phyloP scores from a whole-genome alignment of 2,113 vertebrate genomes.

The Rhea pennata region DNA sequence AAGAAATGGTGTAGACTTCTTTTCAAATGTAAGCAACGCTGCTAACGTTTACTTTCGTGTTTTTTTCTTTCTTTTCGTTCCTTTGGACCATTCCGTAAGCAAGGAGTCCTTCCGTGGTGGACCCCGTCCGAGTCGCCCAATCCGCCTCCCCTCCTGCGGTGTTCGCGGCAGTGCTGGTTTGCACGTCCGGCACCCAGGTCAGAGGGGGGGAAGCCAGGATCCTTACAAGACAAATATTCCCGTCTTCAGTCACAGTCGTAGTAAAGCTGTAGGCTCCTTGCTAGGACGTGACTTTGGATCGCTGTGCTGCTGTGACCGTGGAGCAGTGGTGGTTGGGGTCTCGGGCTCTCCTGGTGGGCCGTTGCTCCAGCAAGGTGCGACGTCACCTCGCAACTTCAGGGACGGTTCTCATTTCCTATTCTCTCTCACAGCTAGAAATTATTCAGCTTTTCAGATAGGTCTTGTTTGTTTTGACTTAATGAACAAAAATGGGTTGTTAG shows the following conservation, averaged over 20 bases:
- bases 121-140: neutral
- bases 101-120: neutral
- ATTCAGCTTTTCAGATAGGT: neutral
- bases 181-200: neutral
- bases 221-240: neutral
- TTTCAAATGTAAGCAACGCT: neutral
- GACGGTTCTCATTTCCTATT: neutral
- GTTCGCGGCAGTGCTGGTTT: slow-evolving; percentile 14
- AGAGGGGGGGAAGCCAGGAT: neutral
- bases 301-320: neutral
- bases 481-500: neutral
- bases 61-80: neutral
- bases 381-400: neutral
- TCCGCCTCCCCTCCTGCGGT: neutral
- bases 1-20: neutral
- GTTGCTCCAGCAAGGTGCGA: fast-evolving
- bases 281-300: neutral
- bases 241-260: neutral
- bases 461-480: neutral
- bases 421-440: neutral
- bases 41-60: neutral
- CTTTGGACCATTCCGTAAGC: neutral
- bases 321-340: neutral
- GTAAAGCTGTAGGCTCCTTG: neutral
- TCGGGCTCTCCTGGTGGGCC: neutral